A percentile compares a stretch with the other conserved stretches of the same genome.
Conservation (phyloP, 2,888 invertebrate genomes). For the Nemapogon koenigi region DNA sequence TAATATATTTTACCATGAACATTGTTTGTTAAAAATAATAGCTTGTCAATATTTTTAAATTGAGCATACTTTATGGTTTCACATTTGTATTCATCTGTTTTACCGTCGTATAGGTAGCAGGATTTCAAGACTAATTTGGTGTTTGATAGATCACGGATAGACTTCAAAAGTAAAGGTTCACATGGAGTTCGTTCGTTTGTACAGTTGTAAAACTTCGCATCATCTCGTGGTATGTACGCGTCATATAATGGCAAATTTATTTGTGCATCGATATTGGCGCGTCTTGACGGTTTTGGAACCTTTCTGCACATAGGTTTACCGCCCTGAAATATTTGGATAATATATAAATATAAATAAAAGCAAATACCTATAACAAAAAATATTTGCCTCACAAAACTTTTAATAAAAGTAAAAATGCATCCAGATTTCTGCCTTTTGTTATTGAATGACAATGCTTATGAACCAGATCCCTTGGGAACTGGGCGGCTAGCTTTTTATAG, state of each 20-base stretch:
- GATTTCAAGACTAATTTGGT: conserved; percentile 27
- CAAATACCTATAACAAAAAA: not conserved
- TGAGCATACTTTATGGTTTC: conserved; percentile 35
- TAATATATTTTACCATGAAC: conserved; percentile 37
- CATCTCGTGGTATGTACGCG: conserved; percentile 40
- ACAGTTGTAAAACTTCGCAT: conserved; percentile 34
- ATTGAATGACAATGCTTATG: no score
- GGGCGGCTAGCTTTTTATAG: no score
- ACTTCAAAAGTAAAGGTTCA: conserved; percentile 24
- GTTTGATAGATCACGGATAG: conserved; percentile 33
- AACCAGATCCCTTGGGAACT: no score
- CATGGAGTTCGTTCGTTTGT: conserved; percentile 32
- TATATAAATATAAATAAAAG: not conserved
- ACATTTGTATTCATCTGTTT: conserved; percentile 26
- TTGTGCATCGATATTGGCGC: conserved; percentile 21
- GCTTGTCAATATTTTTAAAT: conserved; percentile 41
- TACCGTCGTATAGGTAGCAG: conserved; percentile 24
- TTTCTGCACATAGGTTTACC: conserved; percentile 29
- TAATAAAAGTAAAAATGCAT: no score
- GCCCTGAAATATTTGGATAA: conserved; percentile 27
- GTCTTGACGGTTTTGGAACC: conserved; percentile 18
- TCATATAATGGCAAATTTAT: conserved; percentile 34
- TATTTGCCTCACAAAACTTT: not conserved
- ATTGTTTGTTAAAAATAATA: conserved; percentile 35
- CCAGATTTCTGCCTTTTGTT: no score